These are phyloP conservation scores for Drosophila pseudotakahashii DNA, from an alignment of 2,888 invertebrate genomes.

Conservation along the genomic window DNA sequence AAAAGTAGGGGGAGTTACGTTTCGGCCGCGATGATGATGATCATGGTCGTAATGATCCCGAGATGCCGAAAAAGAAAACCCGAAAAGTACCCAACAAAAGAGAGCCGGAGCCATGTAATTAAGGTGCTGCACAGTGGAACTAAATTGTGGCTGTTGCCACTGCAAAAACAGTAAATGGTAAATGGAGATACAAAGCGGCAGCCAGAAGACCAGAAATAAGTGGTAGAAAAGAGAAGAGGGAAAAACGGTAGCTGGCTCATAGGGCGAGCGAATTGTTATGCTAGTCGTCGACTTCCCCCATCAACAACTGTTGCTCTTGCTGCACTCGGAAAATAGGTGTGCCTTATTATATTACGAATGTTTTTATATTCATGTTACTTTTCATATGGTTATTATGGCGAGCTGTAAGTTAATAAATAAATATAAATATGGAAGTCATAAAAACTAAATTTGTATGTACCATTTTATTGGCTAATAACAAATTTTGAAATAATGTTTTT, in stretches of 20 bases:
- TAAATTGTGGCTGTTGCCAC: constrained; percentile 64
- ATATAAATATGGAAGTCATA: too few relatives aligned
- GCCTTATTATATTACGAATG: too few relatives aligned
- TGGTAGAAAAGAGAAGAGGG: constrained; percentile 27
- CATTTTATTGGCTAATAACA: too few relatives aligned
- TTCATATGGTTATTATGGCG: too few relatives aligned
- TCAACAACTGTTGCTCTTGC: constrained; percentile 35
- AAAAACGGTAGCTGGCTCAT: constrained; percentile 76
- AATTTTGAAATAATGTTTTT: too few relatives aligned
- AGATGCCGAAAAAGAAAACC: constrained; percentile 55
- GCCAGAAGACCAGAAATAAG: constrained; percentile 24
- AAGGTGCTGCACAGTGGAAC: constrained; percentile 77
- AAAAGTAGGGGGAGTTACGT: constrained; percentile 54
- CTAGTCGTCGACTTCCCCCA: constrained; percentile 62
- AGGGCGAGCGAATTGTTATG: constrained; percentile 81
- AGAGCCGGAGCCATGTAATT: constrained; percentile 60
- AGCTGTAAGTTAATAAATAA: too few relatives aligned
- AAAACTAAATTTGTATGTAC: too few relatives aligned
- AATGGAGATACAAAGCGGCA: constrained; percentile 23
- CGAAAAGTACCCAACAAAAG: constrained; percentile 42
- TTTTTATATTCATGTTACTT: too few relatives aligned
- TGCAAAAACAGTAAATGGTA: constrained; percentile 35
- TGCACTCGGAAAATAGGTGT: constrained; percentile 15
- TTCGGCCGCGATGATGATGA: constrained; percentile 33
- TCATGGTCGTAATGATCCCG: constrained; percentile 34